These are phyloP conservation scores for Ispidina picta DNA, from an alignment of 2,797 vertebrate genomes.

Conservation along the genomic window DNA sequence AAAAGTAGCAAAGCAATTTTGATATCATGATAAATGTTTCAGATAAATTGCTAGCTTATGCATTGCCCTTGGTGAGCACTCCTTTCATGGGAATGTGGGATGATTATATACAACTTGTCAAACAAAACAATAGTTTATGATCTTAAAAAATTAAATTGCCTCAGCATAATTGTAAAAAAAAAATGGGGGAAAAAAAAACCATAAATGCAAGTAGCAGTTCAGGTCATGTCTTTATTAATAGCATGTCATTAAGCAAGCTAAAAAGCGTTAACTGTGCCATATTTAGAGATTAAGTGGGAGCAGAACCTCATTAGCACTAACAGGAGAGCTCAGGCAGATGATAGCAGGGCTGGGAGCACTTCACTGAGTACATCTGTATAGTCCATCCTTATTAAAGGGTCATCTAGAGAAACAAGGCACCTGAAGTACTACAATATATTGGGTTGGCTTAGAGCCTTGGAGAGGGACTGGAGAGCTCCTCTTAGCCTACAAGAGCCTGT, in stretches of 20 bases:
- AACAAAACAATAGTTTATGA: slow-evolving; percentile 44
- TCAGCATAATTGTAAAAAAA: not conserved
- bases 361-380: not conserved
- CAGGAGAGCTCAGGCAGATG: slow-evolving; percentile 39
- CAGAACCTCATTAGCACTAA: slow-evolving; percentile 56
- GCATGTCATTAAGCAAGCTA: slow-evolving; percentile 54
- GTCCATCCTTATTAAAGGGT: not conserved
- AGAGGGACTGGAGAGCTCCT: not conserved
- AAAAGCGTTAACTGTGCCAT: slow-evolving; percentile 48
- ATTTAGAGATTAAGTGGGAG: slow-evolving; percentile 60
- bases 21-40: slow-evolving; percentile 28
- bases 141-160: slow-evolving; percentile 30
- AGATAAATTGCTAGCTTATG: slow-evolving; percentile 40
- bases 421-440: not conserved
- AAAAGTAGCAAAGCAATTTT: slow-evolving; percentile 20
- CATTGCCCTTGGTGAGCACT: not conserved
- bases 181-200: not conserved
- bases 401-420: not conserved
- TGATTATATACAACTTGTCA: slow-evolving; percentile 19
- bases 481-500: not conserved
- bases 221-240: slow-evolving; percentile 57
- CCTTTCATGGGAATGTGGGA: not conserved
- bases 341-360: slow-evolving; percentile 23
- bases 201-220: slow-evolving; percentile 50
- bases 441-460: not conserved